Evolutionary conservation across 1,140 invertebrate species (phyloP).

Genomic region (Bilobella aurantiaca): DNA sequence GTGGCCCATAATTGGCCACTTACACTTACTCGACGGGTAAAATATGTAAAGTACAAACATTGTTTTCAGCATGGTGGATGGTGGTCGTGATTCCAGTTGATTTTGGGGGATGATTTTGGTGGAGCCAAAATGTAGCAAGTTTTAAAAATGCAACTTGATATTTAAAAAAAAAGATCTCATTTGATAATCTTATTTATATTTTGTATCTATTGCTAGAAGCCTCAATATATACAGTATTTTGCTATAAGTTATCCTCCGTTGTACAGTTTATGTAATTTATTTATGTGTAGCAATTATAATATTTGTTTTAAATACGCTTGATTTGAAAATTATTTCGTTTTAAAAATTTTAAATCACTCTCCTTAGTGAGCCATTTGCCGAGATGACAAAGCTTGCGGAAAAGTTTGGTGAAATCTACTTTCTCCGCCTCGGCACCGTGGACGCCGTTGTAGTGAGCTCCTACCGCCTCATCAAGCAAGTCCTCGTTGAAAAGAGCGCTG

Average conservation of each 20-base stretch:
- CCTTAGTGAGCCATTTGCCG: conserved; percentile 51
- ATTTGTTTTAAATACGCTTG: neutral
- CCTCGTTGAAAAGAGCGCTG: conserved; percentile 64
- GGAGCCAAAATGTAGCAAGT: too few species aligned
- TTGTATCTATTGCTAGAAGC: too few species aligned
- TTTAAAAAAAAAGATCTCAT: too few species aligned
- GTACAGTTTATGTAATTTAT: too few species aligned
- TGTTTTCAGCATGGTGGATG: too few species aligned
- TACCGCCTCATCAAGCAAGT: conserved; percentile 64
- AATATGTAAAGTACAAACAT: neutral
- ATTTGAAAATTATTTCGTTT: neutral
- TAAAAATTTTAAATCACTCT: neutral
- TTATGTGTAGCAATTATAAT: neutral
- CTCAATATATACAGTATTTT: too few species aligned
- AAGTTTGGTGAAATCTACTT: conserved; percentile 65
- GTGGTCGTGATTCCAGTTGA: too few species aligned
- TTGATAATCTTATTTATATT: too few species aligned
- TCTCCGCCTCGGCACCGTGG: conserved; percentile 56
- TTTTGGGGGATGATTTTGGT: too few species aligned
- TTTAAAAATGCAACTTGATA: too few species aligned
- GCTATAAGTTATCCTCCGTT: too few species aligned
- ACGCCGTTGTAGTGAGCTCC: conserved; percentile 66
- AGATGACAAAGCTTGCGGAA: conserved; percentile 56
- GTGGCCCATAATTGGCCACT: conserved; percentile 26
- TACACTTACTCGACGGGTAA: conserved; percentile 30